Base-by-base conservation (phyloP, 2,113 vertebrate species). In the Atractosteus spatula region DNA sequence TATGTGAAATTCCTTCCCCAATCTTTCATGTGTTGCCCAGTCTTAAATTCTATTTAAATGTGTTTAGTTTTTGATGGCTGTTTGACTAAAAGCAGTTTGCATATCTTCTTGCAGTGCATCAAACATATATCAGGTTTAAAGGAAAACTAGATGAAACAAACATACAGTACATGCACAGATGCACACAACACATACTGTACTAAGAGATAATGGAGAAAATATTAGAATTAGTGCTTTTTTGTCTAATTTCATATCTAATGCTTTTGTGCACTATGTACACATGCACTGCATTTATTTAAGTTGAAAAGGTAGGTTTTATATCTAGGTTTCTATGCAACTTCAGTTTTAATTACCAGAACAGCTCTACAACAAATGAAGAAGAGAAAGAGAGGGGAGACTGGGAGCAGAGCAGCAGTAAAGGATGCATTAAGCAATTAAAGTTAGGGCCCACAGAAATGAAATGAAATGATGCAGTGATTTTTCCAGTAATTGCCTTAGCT, bases 401-500 rank as follows among this genome's bases (percentile, higher is more conserved):
- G 79, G 63, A 82, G 78, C 71, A 67, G 80, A 81, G 82, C 74
- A 79, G 82, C 82, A 87, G 88, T 87, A 91, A 92, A 89, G 90
- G 89, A 92, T 93, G 89, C 92, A 91, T 93, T 92, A 89, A 94
- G 92, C 94, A 95, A 94, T 95, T 95, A 94, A 94, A 94, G 88
- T 87, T 90, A 62, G 74, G 83, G 84, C 89, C 90, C 86, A 85
- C 77, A 79, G 82, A 87, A 91, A 93, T 91, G 87, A 92, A 86
- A 84, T 86, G 84, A 92, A 86, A 84, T 86, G 84, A 87, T 77
- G 85, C 75, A 81, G 84, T 87, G 82, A 88, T 89, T 91, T 93
- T 91, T 80, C 85, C 88, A 82, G 87, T 94, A 94, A 93, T 96
- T 96, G 94, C 92, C 90, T 89, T 83, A 73, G 91, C 92, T 89